Conservation (phyloP, 2,888 invertebrate genomes). For the Epinotia bilunana region DNA sequence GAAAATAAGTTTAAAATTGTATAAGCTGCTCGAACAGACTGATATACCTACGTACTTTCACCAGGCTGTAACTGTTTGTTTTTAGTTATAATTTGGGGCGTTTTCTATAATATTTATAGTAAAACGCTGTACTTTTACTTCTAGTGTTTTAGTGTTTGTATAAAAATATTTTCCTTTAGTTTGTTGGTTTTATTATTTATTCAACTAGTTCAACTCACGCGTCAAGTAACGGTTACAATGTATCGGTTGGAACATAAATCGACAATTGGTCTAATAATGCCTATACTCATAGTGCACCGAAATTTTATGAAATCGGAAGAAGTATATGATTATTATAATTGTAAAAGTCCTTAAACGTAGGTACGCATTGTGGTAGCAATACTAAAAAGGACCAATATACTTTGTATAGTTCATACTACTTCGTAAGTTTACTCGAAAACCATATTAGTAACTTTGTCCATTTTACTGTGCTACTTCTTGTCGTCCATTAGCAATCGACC, state of each 20-base stretch:
- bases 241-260: too few relatives aligned
- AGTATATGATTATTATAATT: too few relatives aligned
- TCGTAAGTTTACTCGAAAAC: not conserved
- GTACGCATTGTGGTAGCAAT: not conserved
- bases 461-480: not conserved
- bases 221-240: too few relatives aligned
- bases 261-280: too few relatives aligned
- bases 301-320: too few relatives aligned
- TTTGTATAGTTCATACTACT: too few relatives aligned
- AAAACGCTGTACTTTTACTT: constrained; percentile 53
- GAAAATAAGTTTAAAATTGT: constrained; percentile 33
- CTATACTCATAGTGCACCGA: too few relatives aligned
- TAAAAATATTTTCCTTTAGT: constrained; percentile 33
- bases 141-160: constrained; percentile 51
- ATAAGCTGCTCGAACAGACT: constrained; percentile 30
- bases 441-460: not conserved
- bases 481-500: constrained; percentile 7
- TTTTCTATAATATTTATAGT: constrained; percentile 81
- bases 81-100: constrained; percentile 50
- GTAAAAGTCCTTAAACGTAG: too few relatives aligned
- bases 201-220: not conserved
- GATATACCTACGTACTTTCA: constrained; percentile 33
- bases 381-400: not conserved
- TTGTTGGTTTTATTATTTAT: constrained; percentile 32
- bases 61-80: constrained; percentile 44